Evolutionary conservation across 2,797 vertebrate species (phyloP), one percentile per base, ranked within the genome.

Genomic region (Typhlichthys subterraneus): DNA sequence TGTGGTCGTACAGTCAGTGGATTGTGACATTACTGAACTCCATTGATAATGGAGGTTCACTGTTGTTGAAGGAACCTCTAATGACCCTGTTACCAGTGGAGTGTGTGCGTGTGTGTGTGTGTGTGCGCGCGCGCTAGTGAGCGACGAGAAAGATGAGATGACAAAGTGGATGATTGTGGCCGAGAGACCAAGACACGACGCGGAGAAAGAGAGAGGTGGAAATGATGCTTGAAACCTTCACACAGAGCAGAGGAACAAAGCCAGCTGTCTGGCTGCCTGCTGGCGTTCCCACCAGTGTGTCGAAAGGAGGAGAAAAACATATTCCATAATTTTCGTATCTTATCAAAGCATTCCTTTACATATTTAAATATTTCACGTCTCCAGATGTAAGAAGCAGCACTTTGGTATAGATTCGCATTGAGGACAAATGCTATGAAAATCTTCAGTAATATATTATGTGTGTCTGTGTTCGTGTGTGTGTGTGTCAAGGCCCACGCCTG

Each of bases 71-170:
- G 62, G 54, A 70, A 61, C 52, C 38, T 0, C 70, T 87, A 85
- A 88, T 86, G 79, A 86, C 69, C 76, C 58, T 74, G 81, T 83
- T 88, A 85, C 88, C 77, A 80, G 61, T 52, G 31, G 65, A 76
- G 80, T 5, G 23, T 65, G 57, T 54, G 55, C 63, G 6, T 55
- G 61, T 66, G 65, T 63, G 47, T 66, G 75, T 59, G 47, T 15
- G 47, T 59, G 57, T 14, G 53, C 12, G 52, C 9, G 13, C n/a
- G 53, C 4, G n/a, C 9, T 14, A 33, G 11, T 55, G 14, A 8
- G 59, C 6, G 59, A 6, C 6, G 59, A 12, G 29, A 14, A 31
- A 33, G 13, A 33, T 3, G 14, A 52, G 54, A 47, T 47, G 58
- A 61, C 48, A 57, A 57, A 67, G 52, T 57, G 73, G 62, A 80